Evolutionary conservation across 37 sponge, comb jelly and placozoan species (phyloP).

Genomic region (Corticium candelabrum): DNA sequence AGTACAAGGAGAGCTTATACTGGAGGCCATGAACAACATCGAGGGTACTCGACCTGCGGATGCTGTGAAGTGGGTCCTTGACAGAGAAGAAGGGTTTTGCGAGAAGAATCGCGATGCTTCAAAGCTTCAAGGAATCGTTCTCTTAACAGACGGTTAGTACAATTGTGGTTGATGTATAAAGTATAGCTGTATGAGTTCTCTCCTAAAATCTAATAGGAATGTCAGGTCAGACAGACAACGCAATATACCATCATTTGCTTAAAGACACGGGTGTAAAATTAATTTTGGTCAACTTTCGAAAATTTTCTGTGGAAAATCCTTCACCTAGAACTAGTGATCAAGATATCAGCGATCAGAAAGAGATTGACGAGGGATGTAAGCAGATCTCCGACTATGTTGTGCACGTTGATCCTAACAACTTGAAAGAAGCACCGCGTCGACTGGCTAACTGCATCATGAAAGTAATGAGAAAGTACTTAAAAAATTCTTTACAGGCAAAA

Average conservation of each 20-base stretch:
- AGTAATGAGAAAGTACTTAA: neutral
- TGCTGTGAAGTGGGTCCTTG: neutral
- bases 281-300: neutral
- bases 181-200: too few species aligned
- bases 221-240: too few species aligned
- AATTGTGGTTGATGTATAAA: too few species aligned
- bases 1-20: neutral
- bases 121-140: neutral
- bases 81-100: neutral
- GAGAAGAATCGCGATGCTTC: neutral
- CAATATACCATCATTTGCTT: too few species aligned
- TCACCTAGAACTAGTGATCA: neutral
- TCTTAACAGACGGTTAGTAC: neutral
- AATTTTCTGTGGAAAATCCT: neutral
- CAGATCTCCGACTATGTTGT: neutral
- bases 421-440: neutral
- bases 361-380: neutral
- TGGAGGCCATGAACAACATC: neutral
- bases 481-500: too few species aligned
- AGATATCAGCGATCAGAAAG: neutral
- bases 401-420: neutral
- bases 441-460: neutral
- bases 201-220: too few species aligned
- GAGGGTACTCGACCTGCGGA: neutral
- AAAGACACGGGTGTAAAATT: neutral